Conservation (phyloP, 2,113 vertebrate genomes). For the Anarhynchus alexandrinus region DNA sequence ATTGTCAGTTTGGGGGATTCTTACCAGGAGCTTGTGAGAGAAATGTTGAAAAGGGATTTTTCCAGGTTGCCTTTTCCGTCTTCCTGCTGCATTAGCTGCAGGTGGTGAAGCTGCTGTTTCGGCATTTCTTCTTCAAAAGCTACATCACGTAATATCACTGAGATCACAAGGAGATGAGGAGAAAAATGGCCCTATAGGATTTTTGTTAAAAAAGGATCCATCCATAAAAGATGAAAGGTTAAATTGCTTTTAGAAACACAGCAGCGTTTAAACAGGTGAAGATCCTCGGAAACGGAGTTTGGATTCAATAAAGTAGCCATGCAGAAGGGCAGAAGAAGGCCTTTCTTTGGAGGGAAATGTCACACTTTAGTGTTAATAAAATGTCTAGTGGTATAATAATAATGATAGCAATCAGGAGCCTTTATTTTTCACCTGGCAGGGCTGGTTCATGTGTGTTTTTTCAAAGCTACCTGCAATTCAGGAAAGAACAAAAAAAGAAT, state of each 20-base stretch:
- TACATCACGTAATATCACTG: conserved; percentile 61
- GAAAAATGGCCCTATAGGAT: conserved; percentile 69
- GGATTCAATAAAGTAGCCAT: conserved; percentile 63
- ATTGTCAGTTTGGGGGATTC: conserved; percentile 45
- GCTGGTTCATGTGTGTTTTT: conserved; percentile 47
- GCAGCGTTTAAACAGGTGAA: conserved; percentile 63
- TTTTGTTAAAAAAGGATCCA: conserved; percentile 65
- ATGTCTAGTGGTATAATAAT: conserved; percentile 52
- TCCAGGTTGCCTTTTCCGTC: conserved; percentile 56
- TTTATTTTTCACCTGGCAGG: conserved; percentile 63
- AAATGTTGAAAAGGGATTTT: conserved; percentile 68
- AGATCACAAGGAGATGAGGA: conserved; percentile 67
- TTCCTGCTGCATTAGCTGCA: conserved; percentile 65
- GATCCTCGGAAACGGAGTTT: conserved; percentile 53
- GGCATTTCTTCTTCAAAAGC: conserved; percentile 71
- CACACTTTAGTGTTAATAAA: conserved; percentile 62
- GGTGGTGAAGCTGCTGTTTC: conserved; percentile 66
- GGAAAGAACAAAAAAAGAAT: conserved; percentile 59
- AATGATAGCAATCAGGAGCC: conserved; percentile 62
- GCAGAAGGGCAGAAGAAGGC: conserved; percentile 59
- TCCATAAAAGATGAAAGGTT: conserved; percentile 70
- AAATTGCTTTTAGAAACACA: conserved; percentile 68
- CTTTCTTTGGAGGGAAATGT: conserved; percentile 67
- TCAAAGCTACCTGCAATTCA: conserved; percentile 65
- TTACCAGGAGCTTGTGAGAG: conserved; percentile 60